Evolutionary conservation across 2,888 invertebrate species (phyloP).

Genomic region (Agapostemon virescens): DNA sequence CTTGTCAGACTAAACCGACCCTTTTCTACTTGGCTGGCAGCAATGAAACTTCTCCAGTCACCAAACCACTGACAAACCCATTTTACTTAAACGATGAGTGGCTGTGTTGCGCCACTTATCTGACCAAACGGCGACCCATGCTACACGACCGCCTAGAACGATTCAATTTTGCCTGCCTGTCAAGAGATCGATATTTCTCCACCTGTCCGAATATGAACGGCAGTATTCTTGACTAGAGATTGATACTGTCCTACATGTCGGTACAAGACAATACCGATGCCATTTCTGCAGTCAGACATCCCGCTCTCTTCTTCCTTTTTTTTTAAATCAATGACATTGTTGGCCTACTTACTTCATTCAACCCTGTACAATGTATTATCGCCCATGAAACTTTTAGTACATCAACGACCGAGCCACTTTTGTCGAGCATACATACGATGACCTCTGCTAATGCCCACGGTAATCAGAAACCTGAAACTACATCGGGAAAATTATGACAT

Average conservation of each 20-base stretch:
- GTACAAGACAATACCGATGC: not conserved
- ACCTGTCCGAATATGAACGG: conserved; percentile 3
- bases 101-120: not conserved
- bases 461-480: no score
- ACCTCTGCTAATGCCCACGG: no score
- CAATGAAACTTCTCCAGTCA: conserved; percentile 20
- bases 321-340: not conserved
- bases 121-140: not conserved
- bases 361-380: not conserved
- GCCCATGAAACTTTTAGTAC: not conserved
- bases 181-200: conserved; percentile 15
- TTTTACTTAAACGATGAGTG: conserved; percentile 6
- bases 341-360: not conserved
- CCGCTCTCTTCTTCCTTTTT: not conserved
- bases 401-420: not conserved
- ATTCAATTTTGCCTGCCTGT: not conserved
- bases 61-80: not conserved
- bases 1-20: not conserved
- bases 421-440: not conserved
- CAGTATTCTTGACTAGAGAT: not conserved
- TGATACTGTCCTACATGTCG: conserved; percentile 7
- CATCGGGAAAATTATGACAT: no score
- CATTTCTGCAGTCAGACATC: not conserved
- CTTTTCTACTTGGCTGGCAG: not conserved
- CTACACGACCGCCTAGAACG: not conserved